Evolutionary conservation across 1,140 invertebrate genomes (phyloP).

Genomic region (Drosophila saltans): DNA sequence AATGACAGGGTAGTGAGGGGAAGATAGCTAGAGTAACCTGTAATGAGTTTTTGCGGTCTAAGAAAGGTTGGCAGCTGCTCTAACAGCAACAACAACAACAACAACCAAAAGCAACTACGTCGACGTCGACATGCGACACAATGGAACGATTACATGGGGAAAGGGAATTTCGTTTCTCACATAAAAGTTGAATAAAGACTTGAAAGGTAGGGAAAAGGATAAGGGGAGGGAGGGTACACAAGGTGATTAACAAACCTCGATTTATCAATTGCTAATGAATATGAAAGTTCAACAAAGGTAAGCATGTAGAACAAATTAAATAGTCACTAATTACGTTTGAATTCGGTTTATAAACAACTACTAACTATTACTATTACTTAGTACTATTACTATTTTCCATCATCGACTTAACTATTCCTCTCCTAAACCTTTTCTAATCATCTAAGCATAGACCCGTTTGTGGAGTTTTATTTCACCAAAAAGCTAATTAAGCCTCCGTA

Average conservation of each 20-base stretch:
- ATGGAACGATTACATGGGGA: conserved; percentile 57
- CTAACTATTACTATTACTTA: too few relatives aligned
- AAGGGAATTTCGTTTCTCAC: conserved; percentile 15
- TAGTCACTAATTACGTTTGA: background rate
- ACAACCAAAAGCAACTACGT: conserved; percentile 12
- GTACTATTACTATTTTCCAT: too few relatives aligned
- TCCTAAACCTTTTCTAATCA: too few relatives aligned
- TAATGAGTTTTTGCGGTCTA: conserved; percentile 80
- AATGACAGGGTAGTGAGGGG: conserved; percentile 3
- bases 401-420: too few relatives aligned
- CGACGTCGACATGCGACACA: conserved; percentile 58
- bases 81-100: background rate
- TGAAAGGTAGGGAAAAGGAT: background rate
- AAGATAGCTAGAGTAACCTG: conserved; percentile 21
- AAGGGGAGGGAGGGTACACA: background rate
- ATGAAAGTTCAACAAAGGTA: too few relatives aligned
- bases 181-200: conserved; percentile 17
- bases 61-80: conserved; percentile 73
- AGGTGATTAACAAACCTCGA: conserved; percentile 3
- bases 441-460: too few relatives aligned
- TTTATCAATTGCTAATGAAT: conserved; percentile 18
- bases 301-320: background rate
- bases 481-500: too few relatives aligned
- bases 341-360: background rate
- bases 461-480: too few relatives aligned